Conservation (phyloP, 92 coral and sea anemone species). For the Phenganax subtilis region DNA sequence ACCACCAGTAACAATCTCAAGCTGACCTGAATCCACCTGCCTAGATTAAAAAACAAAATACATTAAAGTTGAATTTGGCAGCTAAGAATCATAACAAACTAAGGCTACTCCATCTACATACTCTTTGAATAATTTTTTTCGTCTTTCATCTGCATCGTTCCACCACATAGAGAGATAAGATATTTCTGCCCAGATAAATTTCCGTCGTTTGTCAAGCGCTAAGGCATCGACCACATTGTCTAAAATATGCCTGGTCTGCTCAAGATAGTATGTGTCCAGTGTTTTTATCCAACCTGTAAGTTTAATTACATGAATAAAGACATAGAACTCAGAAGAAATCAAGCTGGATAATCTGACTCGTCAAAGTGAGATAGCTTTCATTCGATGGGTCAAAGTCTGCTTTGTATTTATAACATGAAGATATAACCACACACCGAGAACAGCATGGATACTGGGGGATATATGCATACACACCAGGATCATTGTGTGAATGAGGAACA, state of each 20-base stretch:
- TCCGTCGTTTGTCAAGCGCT: conserved; percentile 63
- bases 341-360: neutral
- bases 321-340: neutral
- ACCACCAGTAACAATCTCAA: conserved; percentile 95
- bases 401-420: neutral
- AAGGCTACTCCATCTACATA: neutral
- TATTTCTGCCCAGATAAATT: conserved; percentile 98
- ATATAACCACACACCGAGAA: neutral
- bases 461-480: conserved; percentile 64
- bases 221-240: conserved; percentile 87
- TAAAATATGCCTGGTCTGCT: conserved; percentile 80
- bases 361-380: neutral
- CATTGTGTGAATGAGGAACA: conserved; percentile 98
- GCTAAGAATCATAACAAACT: neutral
- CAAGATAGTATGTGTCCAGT: conserved; percentile 71
- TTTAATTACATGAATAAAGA: neutral
- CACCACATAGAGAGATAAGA: conserved; percentile 99
- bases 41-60: conserved; percentile 29
- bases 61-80: neutral
- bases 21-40: conserved; percentile 68
- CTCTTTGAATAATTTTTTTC: conserved; percentile 69
- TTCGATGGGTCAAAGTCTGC: neutral
- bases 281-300: conserved; percentile 91
- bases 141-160: conserved; percentile 64
- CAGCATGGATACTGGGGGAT: neutral